Base-by-base conservation (phyloP, 2,888 invertebrate genomes). In the Poecilus cupreus region DNA sequence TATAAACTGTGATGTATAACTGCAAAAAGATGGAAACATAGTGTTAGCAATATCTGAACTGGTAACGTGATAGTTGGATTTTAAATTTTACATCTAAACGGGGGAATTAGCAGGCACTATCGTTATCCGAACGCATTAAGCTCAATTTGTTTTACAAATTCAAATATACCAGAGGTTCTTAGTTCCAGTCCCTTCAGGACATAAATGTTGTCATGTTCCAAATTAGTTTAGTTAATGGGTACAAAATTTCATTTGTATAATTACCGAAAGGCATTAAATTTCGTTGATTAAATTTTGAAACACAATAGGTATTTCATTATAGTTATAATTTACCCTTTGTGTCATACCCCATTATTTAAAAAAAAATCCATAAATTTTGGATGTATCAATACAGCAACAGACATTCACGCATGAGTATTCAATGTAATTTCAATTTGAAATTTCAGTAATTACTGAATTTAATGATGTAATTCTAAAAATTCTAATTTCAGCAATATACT, bases 1-100 rank as follows among this genome's bases (percentile, higher is more conserved):
- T 70, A 70, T 46, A 51, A 79, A 79, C 11, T 49, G 49, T 79
- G 78, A 70, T 51, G 26, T 51, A 79, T 70, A 5, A 51, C 20
- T 20, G n/a, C 51, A 37, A 46, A 79, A 79, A 77, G 22, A 43
- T 11, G 64, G 26, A 78, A 79, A 32, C 49, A 18, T 32, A 32
- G 18, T 68, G 60, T 20, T 57, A 18, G 54, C 57, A 57, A 78
- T 77, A 16, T 18, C 37, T 39, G 46, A 68, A 79, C n/a, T 37
- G 68, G 68, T 68, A 68, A 26, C 60, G 26, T 16, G 68, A 68
- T 78, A 49, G 68, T 64, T 79, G 46, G 49, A 79, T 68, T 79
- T 68, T 37, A n/a, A 68, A 68, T 49, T 79, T 49, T 16, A 68
- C 43, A 68, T 68, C 22, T 49, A 79, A 46, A 68, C 79, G 64